These are phyloP conservation scores for Monoplex corrugatus DNA, from an alignment of 2,888 invertebrate species.

Conservation along the genomic window DNA sequence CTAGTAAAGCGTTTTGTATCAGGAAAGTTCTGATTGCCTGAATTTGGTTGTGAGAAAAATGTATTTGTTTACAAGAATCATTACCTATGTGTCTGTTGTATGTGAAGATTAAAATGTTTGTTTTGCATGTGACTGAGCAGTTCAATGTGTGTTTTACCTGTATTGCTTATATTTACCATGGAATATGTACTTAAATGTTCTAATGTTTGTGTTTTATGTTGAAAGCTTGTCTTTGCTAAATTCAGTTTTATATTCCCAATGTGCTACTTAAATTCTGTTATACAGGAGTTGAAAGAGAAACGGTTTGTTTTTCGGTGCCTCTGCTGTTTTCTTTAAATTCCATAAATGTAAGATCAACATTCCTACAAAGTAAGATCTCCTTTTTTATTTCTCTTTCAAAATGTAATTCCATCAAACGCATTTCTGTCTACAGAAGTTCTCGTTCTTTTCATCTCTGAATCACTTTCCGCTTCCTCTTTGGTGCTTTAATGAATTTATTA, in stretches of 20 bases:
- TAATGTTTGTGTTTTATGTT: background rate
- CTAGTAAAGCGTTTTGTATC: background rate
- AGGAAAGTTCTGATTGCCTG: slow-evolving; percentile 34
- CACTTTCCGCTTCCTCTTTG: background rate
- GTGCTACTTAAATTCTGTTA: slow-evolving; percentile 35
- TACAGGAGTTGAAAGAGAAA: slow-evolving; percentile 38
- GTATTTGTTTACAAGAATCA: background rate
- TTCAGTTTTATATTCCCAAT: slow-evolving; percentile 33
- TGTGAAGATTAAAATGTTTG: background rate
- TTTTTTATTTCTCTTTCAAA: background rate
- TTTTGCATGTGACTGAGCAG: background rate
- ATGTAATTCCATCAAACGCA: background rate
- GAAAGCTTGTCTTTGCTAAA: slow-evolving; percentile 34
- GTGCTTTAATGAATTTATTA: slow-evolving; percentile 18
- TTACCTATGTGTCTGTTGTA: background rate
- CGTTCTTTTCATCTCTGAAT: background rate
- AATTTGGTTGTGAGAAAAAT: slow-evolving; percentile 44
- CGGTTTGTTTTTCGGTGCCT: slow-evolving; percentile 40
- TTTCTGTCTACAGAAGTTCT: background rate
- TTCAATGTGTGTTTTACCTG: slow-evolving; percentile 27
- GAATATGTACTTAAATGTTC: slow-evolving; percentile 12
- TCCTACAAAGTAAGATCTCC: slow-evolving; percentile 28
- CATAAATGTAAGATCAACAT: slow-evolving; percentile 22
- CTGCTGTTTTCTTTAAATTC: slow-evolving; percentile 38
- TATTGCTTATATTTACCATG: background rate